Evolutionary conservation across 2,888 invertebrate genomes (phyloP).

Genomic region (Sinelater perroti): DNA sequence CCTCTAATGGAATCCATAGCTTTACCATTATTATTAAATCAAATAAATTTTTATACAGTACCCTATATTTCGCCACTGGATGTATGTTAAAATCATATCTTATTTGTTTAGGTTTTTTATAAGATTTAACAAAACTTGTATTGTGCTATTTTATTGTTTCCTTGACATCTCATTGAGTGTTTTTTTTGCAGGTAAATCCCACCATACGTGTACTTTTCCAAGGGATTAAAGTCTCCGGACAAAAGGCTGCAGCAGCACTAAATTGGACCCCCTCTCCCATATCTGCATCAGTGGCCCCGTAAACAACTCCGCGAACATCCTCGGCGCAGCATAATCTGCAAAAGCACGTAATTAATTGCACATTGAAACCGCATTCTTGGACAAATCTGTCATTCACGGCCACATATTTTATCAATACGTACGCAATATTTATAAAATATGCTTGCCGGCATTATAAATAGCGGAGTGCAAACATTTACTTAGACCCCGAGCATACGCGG

Average conservation of each 20-base stretch:
- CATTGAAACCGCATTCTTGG: conserved; percentile 14
- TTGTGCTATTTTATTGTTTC: too few relatives aligned
- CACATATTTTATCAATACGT: conserved; percentile 10
- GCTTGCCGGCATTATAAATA: conserved; percentile 8
- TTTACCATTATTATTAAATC: too few relatives aligned
- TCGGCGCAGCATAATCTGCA: conserved; percentile 12
- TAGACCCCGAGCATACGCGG: background rate
- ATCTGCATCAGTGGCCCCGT: background rate
- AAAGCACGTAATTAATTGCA: conserved; percentile 16
- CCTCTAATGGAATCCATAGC: too few relatives aligned
- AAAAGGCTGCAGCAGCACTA: background rate
- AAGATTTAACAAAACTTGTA: too few relatives aligned
- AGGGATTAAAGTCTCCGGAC: conserved; percentile 1
- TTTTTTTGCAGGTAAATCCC: conserved; percentile 3
- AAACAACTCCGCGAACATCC: conserved; percentile 7
- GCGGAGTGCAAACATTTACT: conserved; percentile 14
- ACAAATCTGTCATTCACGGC: conserved; percentile 13
- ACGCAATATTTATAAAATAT: conserved; percentile 17
- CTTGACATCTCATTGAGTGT: too few relatives aligned
- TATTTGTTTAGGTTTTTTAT: too few relatives aligned
- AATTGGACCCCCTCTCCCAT: background rate
- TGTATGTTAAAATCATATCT: too few relatives aligned
- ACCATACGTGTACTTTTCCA: background rate
- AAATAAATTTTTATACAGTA: too few relatives aligned
- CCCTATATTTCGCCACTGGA: too few relatives aligned